These are phyloP conservation scores for Leucopsar rothschildi DNA, from an alignment of 2,113 vertebrate genomes.

Conservation along the genomic window DNA sequence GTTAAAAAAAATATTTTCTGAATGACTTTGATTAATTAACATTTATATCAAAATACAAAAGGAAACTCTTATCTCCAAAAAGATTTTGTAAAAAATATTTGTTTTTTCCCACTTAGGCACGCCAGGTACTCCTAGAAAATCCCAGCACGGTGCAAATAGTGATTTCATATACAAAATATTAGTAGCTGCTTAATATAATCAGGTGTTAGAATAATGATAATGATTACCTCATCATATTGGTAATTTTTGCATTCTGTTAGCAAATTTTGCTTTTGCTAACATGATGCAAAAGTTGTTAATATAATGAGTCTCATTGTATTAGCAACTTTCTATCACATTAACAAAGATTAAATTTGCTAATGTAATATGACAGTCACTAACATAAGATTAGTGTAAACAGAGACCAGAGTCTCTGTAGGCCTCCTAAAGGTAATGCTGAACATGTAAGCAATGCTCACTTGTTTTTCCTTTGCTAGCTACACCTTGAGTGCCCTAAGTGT, in stretches of 20 bases:
- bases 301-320: constrained; percentile 74
- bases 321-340: constrained; percentile 76
- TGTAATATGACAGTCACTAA: constrained; percentile 71
- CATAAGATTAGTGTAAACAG: constrained; percentile 67
- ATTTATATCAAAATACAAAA: not conserved
- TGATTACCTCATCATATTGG: constrained; percentile 60
- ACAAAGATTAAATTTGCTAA: constrained; percentile 74
- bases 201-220: constrained; percentile 58
- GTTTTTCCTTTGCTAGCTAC: constrained; percentile 38
- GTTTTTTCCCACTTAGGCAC: not conserved
- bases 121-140: not conserved
- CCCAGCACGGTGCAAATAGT: not conserved
- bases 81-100: not conserved
- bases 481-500: not conserved
- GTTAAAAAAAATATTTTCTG: not conserved
- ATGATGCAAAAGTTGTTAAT: constrained; percentile 75
- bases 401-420: constrained; percentile 67
- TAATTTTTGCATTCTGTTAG: constrained; percentile 69
- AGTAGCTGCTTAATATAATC: constrained; percentile 41
- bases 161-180: not conserved
- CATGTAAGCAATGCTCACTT: constrained; percentile 55
- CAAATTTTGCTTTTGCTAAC: constrained; percentile 71
- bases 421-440: constrained; percentile 63
- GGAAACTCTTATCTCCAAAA: not conserved
- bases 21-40: not conserved